Evolutionary conservation across 2,888 invertebrate species (phyloP).

Genomic region (Agelastica alni): DNA sequence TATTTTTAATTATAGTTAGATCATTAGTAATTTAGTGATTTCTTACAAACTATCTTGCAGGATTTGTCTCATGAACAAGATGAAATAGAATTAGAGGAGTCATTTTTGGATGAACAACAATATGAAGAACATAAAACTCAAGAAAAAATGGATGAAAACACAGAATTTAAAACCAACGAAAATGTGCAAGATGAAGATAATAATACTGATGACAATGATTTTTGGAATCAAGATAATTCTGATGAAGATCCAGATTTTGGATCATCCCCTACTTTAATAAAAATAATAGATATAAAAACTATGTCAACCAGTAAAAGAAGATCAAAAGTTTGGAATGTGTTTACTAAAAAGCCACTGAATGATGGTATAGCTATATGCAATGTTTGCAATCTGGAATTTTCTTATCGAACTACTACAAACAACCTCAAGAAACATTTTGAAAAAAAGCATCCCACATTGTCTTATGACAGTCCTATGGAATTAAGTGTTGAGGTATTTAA

Average conservation of each 20-base stretch:
- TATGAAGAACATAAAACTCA: background rate
- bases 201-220: background rate
- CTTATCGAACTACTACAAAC: background rate
- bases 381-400: background rate
- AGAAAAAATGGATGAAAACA: too few species aligned
- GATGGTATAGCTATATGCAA: background rate
- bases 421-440: background rate
- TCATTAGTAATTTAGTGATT: too few species aligned
- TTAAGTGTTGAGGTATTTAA: background rate
- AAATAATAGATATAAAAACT: too few species aligned
- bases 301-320: background rate
- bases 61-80: too few species aligned
- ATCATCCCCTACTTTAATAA: background rate
- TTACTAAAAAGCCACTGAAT: background rate
- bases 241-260: background rate
- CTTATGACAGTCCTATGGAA: background rate
- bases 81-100: background rate
- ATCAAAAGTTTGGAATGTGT: constrained; percentile 3
- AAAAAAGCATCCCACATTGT: background rate
- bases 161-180: too few species aligned
- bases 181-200: background rate
- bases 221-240: background rate
- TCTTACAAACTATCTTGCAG: too few species aligned
- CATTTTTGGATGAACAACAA: background rate
- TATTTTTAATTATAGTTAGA: too few species aligned